Conservation (phyloP, 2,797 vertebrate species). For the Acanthornis magna region DNA sequence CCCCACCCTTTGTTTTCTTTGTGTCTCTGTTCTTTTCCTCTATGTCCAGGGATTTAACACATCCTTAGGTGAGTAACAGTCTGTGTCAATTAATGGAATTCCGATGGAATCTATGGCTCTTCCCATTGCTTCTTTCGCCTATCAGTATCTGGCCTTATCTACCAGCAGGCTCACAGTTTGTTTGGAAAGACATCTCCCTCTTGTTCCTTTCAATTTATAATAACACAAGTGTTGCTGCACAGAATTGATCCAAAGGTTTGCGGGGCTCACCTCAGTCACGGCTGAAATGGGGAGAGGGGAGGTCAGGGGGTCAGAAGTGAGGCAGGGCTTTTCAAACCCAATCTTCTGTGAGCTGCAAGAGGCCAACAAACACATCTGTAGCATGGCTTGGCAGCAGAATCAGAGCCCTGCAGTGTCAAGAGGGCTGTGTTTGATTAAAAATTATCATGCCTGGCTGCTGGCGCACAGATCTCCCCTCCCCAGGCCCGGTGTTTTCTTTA, state of each 20-base stretch:
- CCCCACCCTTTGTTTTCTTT: no score
- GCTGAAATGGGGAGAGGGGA: background rate
- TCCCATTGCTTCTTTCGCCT: no score
- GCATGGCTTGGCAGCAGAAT: background rate
- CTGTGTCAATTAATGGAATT: no score
- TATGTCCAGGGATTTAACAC: no score
- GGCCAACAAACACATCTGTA: background rate
- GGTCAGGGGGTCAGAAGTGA: constrained; percentile 31
- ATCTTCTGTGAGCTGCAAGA: background rate
- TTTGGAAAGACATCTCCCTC: no score
- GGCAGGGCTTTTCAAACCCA: background rate
- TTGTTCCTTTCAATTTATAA: background rate
- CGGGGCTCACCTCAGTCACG: background rate
- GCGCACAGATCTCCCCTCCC: background rate
- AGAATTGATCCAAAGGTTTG: constrained; percentile 25
- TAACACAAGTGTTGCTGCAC: background rate
- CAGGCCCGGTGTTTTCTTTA: background rate
- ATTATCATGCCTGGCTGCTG: constrained; percentile 42
- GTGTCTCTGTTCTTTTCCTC: no score
- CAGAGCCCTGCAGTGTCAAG: background rate
- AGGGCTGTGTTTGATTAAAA: constrained; percentile 48
- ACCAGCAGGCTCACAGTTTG: no score
- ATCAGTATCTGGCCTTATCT: no score
- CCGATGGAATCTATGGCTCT: no score
- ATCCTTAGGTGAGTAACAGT: no score